Evolutionary conservation across 2,797 vertebrate species (phyloP).

Genomic region (Siniperca scherzeri): DNA sequence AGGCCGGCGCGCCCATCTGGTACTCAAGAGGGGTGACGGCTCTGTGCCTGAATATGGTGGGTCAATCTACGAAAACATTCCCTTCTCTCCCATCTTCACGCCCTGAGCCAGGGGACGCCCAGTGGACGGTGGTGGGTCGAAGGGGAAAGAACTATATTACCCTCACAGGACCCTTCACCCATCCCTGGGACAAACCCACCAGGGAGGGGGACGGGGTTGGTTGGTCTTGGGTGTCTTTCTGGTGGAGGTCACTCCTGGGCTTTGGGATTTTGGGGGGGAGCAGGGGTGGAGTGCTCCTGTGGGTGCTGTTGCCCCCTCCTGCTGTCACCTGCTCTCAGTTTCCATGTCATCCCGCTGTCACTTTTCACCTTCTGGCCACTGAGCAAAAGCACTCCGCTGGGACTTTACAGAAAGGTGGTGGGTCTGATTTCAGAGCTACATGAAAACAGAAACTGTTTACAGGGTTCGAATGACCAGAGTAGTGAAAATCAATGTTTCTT

Average conservation of each 20-base stretch:
- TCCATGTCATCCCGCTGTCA: slow-evolving; percentile 91
- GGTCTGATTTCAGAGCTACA: slow-evolving; percentile 65
- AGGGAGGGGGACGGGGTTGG: slow-evolving; percentile 52
- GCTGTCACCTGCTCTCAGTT: slow-evolving; percentile 84
- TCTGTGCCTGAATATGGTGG: slow-evolving; percentile 99
- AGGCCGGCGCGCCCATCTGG: slow-evolving; percentile 94
- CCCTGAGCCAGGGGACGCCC: slow-evolving; percentile 90
- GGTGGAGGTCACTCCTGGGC: slow-evolving; percentile 71
- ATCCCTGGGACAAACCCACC: slow-evolving; percentile 88
- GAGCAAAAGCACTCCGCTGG: slow-evolving; percentile 81
- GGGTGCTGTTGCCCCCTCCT: slow-evolving; percentile 82
- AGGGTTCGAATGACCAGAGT: slow-evolving; percentile 64
- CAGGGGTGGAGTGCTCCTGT: slow-evolving; percentile 57
- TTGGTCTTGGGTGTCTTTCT: slow-evolving; percentile 65
- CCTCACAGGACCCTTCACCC: slow-evolving; percentile 61
- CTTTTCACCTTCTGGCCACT: slow-evolving; percentile 84
- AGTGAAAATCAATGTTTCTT: slow-evolving; percentile 61
- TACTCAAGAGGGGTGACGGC: slow-evolving; percentile 98
- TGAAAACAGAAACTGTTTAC: slow-evolving; percentile 70
- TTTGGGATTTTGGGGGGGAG: slow-evolving; percentile 77
- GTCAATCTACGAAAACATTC: slow-evolving; percentile 99
- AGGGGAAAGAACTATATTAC: slow-evolving; percentile 63
- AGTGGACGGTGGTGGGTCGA: slow-evolving; percentile 70
- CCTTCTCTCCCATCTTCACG: slow-evolving; percentile 99
- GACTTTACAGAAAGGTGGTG: slow-evolving; percentile 78